Base-by-base conservation (phyloP, 2,888 invertebrate genomes). In the Drosophila paranaensis region DNA sequence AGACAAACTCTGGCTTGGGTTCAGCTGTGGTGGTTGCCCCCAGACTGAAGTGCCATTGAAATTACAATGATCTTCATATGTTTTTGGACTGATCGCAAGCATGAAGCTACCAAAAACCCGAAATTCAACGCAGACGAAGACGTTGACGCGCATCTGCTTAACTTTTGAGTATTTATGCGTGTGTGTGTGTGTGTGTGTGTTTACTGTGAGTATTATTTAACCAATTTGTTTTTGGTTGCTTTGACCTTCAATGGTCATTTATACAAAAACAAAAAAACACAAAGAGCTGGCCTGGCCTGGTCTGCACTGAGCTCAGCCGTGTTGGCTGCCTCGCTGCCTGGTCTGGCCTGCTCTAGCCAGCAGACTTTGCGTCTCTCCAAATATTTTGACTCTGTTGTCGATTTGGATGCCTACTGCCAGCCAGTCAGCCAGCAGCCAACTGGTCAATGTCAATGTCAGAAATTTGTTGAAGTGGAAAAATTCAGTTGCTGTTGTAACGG, bases 381-480 rank as follows among this genome's bases (percentile, higher is more conserved):
- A 85, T 88, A 82, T 88, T 88, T 88, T 82, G 86, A 86, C 86
- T 73, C 71, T 67, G 80, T 74, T 78, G 80, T 86, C 82, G 82
- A 82, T 82, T 79, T 77, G 68, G 68, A 60, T 71, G 76, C 72
- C 68, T 51, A 60, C 50, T 66, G 65, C 50, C 43, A 60, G 60
- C n/a, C 33, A 33, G 33, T 55, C 58, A 58, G 48, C 54, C 56
- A 58, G 54, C 30, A 54, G 46, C 46, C 46, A 35, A 70, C 74
- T 87, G 90, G 81, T 90, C 90, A 90, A 90, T 90, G 90, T 89
- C 90, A 90, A 90, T 90, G 90, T 89, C 90, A 90, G 81, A 88
- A 84, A 79, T 81, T 74, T 77, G 71, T 77, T 88, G 76, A 83
- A 86, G 88, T 86, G 88, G 83, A 86, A 86, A 86, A 81, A 68